Base-by-base conservation (phyloP, 1,140 invertebrate genomes). In the Drosophila nebulosa region DNA sequence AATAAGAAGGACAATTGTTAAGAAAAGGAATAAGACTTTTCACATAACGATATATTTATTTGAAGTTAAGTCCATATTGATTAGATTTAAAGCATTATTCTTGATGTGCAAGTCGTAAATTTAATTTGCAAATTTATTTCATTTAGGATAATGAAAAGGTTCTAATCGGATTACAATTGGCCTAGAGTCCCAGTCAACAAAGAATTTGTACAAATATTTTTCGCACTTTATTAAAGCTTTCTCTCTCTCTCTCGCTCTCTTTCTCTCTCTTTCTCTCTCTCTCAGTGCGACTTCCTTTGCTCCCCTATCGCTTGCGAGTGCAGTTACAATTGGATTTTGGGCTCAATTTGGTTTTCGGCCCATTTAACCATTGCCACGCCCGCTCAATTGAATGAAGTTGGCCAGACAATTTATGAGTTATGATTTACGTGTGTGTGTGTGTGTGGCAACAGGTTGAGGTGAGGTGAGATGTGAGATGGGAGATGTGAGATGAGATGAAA, bases 351-450 rank as follows among this genome's bases (percentile, higher is more conserved):
- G 39, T 46, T 46, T 46, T 46, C 39, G 39, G 39, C 7, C 39
- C 39, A 46, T 46, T 46, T 21, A 46, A 46, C 39, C 39, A 46
- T 46, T 46, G 39, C 39, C 39, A 46, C 39, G 39, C 39, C 39
- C 39, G 39, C 16, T 46, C 39, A 21, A 46, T 46, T 46, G 39
- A 46, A 46, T 46, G 39, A 46, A 46, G 39, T 46, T 46, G 39
- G 39, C 39, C 39, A 46, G 39, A 46, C 39, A 46, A 46, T 46
- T 46, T 46, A 46, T 46, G 39, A 46, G 39, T 46, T 46, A 46
- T 46, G 39, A 46, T 42, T 42, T 42, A 42, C 39, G n/a, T 39
- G 36, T 36, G 12, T 35, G 35, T 36, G 35, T 36, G 35, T 42
- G 39, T 42, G 6, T 46, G 39, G 39, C 39, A 46, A 46, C 39